These are phyloP conservation scores for Octonoba sinensis DNA, from an alignment of 2,888 invertebrate species.

Conservation along the genomic window DNA sequence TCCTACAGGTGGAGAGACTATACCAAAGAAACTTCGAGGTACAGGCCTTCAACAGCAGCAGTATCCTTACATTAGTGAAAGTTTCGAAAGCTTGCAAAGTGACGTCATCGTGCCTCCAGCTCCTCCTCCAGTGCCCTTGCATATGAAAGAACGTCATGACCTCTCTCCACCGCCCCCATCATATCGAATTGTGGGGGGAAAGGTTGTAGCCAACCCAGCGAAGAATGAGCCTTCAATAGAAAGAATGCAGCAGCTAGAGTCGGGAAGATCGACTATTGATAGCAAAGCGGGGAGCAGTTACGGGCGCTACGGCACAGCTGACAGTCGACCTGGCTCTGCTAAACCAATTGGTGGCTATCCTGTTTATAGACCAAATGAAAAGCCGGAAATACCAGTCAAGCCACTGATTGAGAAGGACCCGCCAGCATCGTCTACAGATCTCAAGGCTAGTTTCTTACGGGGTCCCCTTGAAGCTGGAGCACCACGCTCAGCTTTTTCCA, in stretches of 20 bases:
- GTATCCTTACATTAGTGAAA: constrained; percentile 59
- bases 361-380: not conserved
- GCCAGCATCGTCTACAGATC: constrained; percentile 11
- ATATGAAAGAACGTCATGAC: constrained; percentile 32
- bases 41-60: constrained; percentile 20
- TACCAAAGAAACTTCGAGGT: constrained; percentile 25
- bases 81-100: constrained; percentile 62
- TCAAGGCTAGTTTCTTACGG: constrained; percentile 27
- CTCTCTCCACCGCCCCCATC: constrained; percentile 34
- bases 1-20: constrained; percentile 43
- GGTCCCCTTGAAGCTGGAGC: constrained; percentile 55
- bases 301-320: constrained; percentile 6
- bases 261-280: constrained; percentile 5
- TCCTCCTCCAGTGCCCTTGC: constrained; percentile 64
- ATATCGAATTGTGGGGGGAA: constrained; percentile 40
- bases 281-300: not conserved
- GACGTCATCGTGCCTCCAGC: constrained; percentile 66
- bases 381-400: not conserved
- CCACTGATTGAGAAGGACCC: constrained; percentile 13
- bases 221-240: constrained; percentile 21
- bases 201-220: constrained; percentile 42
- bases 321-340: constrained; percentile 9
- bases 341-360: constrained; percentile 9
- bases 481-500: constrained; percentile 18
- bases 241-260: not conserved